These are phyloP conservation scores for Nothobranchius furzeri DNA, from an alignment of 2,113 vertebrate species.

Conservation along the genomic window DNA sequence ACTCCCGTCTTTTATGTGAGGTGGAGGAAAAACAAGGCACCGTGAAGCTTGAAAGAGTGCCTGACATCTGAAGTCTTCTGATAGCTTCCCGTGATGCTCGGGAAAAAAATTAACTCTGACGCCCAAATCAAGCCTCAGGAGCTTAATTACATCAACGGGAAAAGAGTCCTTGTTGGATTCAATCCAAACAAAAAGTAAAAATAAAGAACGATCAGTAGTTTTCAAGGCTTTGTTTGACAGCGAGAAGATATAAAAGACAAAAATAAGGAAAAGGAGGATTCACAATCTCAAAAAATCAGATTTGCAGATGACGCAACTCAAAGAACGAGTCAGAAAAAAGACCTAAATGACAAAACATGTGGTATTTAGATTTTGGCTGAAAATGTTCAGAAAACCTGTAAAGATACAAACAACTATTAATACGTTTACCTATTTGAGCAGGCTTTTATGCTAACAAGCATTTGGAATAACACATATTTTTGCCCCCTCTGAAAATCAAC, in stretches of 20 bases:
- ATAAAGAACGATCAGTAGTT: slow-evolving; percentile 66
- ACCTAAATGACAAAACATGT: slow-evolving; percentile 80
- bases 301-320: slow-evolving; percentile 81
- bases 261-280: slow-evolving; percentile 57
- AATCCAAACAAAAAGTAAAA: slow-evolving; percentile 73
- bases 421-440: no score
- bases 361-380: no score
- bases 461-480: no score
- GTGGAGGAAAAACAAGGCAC: slow-evolving; percentile 75
- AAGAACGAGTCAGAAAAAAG: slow-evolving; percentile 86
- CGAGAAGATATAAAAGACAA: slow-evolving; percentile 80
- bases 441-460: no score
- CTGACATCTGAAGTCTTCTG: slow-evolving; percentile 76
- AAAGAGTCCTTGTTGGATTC: slow-evolving; percentile 87
- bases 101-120: slow-evolving; percentile 83
- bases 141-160: slow-evolving; percentile 93
- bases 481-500: no score
- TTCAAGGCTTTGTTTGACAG: slow-evolving; percentile 88
- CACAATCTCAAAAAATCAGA: slow-evolving; percentile 68
- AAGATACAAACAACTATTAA: no score
- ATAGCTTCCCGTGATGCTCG: slow-evolving; percentile 75
- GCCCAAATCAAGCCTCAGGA: slow-evolving; percentile 83
- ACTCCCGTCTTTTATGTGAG: slow-evolving; percentile 55
- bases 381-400: no score
- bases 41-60: slow-evolving; percentile 74